Base-by-base conservation (phyloP, 2,113 vertebrate genomes). In the Apaloderma vittatum region DNA sequence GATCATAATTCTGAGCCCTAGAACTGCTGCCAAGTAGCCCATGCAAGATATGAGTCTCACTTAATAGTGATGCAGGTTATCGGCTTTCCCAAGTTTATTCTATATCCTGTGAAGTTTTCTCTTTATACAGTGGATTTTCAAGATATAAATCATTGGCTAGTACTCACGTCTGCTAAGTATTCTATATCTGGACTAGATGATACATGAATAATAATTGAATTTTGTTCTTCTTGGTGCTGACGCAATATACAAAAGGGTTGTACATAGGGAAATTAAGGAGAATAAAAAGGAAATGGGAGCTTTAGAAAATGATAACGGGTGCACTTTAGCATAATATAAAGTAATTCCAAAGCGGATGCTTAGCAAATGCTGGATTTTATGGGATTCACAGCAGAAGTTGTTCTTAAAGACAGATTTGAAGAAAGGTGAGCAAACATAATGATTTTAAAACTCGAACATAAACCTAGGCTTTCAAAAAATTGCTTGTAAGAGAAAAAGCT, bases 401-500 rank as follows among this genome's bases (percentile, higher is more conserved):
- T 27, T 78, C 61, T 87, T 93, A 93, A 93, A 68, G 61, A 65
- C 8, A 80, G 68, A 55, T 94, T 66, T 88, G 32, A 73, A 84
- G 32, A 90, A 40, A 90, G 48, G 37, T 84, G 75, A 86, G 23
- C 8, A 72, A 81, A 58, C 3, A 29, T 71, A 86, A 63, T 72
- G 15, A 57, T 89, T 85, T 93, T 67, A 93, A 77, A 91, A 57
- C 5, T 74, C 14, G 19, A 34, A 21, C 29, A 43, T 34, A 91
- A 94, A 86, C 1, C 26, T 21, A 72, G 43, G 14, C 9, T 71
- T 88, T 71, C n/a, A 40, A 51, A 86, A 88, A 86, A 86, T 24
- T 76, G 3, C 24, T 19, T 27, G 5, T 55, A 46, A 51, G 63
- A 80, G 34, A 81, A 88, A 74, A 23, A 80, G 11, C 8, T 62